A percentile compares a stretch with the other conserved stretches of the same genome.
These are phyloP conservation scores for Hyperoplus lanceolatus DNA, from an alignment of 2,797 vertebrate genomes.

Conservation along the genomic window DNA sequence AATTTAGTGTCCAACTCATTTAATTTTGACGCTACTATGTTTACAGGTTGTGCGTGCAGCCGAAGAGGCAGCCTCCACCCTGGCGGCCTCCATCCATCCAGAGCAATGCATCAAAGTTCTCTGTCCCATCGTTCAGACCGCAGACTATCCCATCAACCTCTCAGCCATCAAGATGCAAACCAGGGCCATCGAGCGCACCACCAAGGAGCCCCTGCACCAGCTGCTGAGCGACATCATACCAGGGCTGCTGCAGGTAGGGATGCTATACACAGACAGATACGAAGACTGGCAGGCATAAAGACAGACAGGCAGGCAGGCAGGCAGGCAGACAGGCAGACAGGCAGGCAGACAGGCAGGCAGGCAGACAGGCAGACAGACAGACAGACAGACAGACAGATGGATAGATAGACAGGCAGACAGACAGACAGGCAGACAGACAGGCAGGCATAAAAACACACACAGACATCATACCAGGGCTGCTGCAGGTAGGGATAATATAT, in stretches of 20 bases:
- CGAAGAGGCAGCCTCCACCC: conserved; percentile 91
- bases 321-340: too few relatives aligned
- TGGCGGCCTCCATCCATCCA: conserved; percentile 91
- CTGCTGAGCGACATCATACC: conserved; percentile 94
- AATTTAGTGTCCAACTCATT: too few relatives aligned
- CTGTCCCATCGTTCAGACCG: conserved; percentile 95
- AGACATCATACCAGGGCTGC: background rate
- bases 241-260: conserved; percentile 91
- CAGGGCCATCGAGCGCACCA: conserved; percentile 91
- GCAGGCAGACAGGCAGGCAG: too few relatives aligned
- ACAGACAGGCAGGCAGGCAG: too few relatives aligned
- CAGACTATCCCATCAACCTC: conserved; percentile 94
- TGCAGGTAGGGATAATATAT: too few relatives aligned
- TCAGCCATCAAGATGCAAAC: conserved; percentile 98
- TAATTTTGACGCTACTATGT: background rate
- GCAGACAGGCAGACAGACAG: too few relatives aligned
- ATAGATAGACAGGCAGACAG: too few relatives aligned
- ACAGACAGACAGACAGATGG: too few relatives aligned
- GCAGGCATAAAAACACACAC: background rate
- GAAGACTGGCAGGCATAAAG: too few relatives aligned
- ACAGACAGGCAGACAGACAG: too few relatives aligned
- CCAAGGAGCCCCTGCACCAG: conserved; percentile 89
- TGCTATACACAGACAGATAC: too few relatives aligned
- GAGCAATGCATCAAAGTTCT: conserved; percentile 97
- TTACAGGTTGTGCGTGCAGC: conserved; percentile 92